Percentiles rank a stretch among this genome's conserved stretches.
Evolutionary conservation across 2,113 vertebrate species (phyloP).

Genomic region (Thamnaconus septentrionalis): DNA sequence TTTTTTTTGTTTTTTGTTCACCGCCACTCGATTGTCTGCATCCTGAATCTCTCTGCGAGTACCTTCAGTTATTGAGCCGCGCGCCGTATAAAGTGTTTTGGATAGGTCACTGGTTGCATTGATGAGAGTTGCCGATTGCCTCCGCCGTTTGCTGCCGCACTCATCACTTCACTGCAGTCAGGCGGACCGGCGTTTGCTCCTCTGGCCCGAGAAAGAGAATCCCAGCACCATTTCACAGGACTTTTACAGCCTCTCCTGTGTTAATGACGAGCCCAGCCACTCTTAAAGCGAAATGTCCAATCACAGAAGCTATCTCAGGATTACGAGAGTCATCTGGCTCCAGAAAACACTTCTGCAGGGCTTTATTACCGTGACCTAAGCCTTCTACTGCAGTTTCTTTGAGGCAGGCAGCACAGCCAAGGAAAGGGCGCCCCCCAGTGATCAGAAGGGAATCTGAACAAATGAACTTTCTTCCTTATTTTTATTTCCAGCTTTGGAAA

Average conservation of each 20-base stretch:
- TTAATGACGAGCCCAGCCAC: conserved; percentile 33
- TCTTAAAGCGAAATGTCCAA: conserved; percentile 35
- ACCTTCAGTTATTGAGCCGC: neutral
- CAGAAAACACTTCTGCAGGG: conserved; percentile 17
- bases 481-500: conserved; percentile 73
- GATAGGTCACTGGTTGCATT: too few relatives aligned
- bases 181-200: conserved; percentile 32
- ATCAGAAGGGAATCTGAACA: conserved; percentile 4
- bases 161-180: conserved; percentile 13
- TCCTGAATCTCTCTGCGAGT: neutral
- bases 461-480: too few relatives aligned
- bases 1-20: too few relatives aligned
- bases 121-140: conserved; percentile 11
- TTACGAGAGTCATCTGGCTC: conserved; percentile 23
- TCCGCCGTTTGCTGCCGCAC: conserved; percentile 44
- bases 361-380: conserved; percentile 38
- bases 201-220: conserved; percentile 13
- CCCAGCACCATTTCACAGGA: conserved; percentile 21
- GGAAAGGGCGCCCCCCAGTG: conserved; percentile 57
- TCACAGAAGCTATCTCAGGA: conserved; percentile 24
- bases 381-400: conserved; percentile 15
- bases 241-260: conserved; percentile 36
- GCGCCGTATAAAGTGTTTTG: neutral
- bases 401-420: neutral
- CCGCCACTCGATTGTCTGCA: neutral